A percentile compares a stretch with the other conserved stretches of the same genome.
Evolutionary conservation across 2,113 vertebrate genomes (phyloP).

Genomic region (Chloropsis cyanopogon): DNA sequence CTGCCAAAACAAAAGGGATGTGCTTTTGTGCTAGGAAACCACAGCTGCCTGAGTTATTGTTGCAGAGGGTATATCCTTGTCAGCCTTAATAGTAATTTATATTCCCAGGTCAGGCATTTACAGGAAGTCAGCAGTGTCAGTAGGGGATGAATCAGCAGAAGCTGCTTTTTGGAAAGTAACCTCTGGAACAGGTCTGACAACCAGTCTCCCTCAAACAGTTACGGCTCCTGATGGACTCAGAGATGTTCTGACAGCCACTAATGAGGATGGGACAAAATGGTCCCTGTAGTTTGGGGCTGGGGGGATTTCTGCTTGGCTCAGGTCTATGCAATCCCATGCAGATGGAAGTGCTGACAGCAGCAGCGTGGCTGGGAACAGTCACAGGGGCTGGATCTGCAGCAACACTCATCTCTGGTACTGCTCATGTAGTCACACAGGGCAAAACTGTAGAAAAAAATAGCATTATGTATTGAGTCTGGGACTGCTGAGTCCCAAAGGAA

Average conservation of each 20-base stretch:
- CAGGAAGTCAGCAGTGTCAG: conserved; percentile 25
- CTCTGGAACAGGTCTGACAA: neutral
- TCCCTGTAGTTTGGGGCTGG: neutral
- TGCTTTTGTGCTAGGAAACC: conserved; percentile 1
- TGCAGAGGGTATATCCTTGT: conserved; percentile 38
- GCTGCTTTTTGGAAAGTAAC: conserved; percentile 4
- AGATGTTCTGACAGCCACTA: neutral
- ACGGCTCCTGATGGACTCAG: neutral
- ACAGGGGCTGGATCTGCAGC: neutral
- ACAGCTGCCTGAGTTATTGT: conserved; percentile 2
- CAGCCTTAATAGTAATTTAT: conserved; percentile 35
- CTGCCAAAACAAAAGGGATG: conserved; percentile 20
- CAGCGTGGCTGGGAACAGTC: fast-evolving
- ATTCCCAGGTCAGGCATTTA: conserved; percentile 15
- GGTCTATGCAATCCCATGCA: neutral
- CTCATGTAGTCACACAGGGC: neutral
- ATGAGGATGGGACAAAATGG: neutral
- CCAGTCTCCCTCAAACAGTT: neutral
- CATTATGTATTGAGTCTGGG: neutral
- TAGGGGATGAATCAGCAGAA: conserved; percentile 54
- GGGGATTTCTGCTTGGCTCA: neutral
- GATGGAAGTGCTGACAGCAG: neutral
- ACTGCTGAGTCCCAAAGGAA: neutral
- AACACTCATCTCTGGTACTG: neutral
- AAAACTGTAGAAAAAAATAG: neutral